Conservation (phyloP, 2,113 vertebrate genomes). For the Embiotoca jacksoni region DNA sequence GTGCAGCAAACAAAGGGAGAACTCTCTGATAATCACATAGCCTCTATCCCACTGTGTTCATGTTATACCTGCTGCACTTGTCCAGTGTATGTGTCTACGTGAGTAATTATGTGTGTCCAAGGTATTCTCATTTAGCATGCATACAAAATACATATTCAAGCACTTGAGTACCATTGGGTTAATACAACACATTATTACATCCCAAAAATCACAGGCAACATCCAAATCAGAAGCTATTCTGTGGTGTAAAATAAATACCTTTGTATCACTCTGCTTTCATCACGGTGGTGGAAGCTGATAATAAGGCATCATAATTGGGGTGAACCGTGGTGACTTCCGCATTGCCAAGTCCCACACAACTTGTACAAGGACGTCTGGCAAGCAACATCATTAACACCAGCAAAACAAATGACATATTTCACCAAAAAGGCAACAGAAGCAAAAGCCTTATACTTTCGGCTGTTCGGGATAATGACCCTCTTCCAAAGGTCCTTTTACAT, state of each 20-base stretch:
- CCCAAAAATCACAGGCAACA: neutral
- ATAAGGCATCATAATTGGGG: slow-evolving; percentile 2
- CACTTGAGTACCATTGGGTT: too few relatives aligned
- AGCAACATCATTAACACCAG: neutral
- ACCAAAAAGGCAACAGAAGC: neutral
- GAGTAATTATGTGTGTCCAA: neutral
- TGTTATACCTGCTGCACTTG: slow-evolving; percentile 11
- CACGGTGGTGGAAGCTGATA: neutral
- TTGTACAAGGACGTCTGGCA: neutral
- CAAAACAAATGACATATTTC: neutral
- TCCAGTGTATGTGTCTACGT: neutral
- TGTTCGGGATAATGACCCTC: neutral
- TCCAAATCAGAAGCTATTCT: neutral
- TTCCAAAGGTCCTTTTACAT: neutral
- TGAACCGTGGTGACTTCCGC: neutral
- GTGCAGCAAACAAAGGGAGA: neutral
- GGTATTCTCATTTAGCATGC: neutral
- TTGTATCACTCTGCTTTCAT: neutral
- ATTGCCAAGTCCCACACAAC: neutral
- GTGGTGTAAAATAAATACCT: neutral
- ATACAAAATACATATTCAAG: neutral
- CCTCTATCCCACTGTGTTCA: slow-evolving; percentile 1
- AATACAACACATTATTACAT: neutral
- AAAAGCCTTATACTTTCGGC: neutral
- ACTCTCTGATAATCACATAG: slow-evolving; percentile 3